These are phyloP conservation scores for Ivindomyrus marchei DNA, from an alignment of 2,113 vertebrate species.

Conservation along the genomic window DNA sequence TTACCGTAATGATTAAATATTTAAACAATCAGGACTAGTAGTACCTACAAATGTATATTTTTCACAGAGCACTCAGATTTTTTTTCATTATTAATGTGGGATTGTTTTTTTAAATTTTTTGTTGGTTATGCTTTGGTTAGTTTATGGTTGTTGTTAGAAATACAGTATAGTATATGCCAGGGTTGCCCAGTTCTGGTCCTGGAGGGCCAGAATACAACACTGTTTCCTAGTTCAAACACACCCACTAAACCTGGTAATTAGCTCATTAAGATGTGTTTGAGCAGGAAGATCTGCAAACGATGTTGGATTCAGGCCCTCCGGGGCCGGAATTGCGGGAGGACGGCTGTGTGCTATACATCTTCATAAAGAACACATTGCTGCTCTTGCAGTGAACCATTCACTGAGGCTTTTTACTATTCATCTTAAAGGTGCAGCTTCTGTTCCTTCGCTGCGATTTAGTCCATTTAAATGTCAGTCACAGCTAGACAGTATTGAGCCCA, in stretches of 20 bases:
- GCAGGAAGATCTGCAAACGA: not conserved
- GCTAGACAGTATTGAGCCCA: not conserved
- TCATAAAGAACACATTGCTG: not conserved
- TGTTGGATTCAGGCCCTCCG: not conserved
- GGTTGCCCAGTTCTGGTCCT: not conserved
- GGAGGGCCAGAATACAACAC: not conserved
- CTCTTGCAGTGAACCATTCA: not conserved
- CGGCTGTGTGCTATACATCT: not conserved
- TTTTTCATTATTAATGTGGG: not conserved
- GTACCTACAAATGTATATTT: not conserved
- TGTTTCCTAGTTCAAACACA: not conserved
- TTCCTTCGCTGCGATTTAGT: not conserved
- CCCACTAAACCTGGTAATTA: not conserved
- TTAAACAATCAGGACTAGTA: not conserved
- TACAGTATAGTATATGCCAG: not conserved
- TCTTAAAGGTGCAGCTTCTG: not conserved
- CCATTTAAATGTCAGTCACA: not conserved
- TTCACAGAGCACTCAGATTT: not conserved
- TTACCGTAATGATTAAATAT: not conserved
- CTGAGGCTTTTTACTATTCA: not conserved
- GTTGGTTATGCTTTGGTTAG: not conserved
- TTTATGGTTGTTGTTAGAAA: not conserved
- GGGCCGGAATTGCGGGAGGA: not conserved
- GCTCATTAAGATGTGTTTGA: not conserved
- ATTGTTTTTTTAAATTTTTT: not conserved